Percentiles rank a stretch among this genome's conserved stretches.
phyloP scores from a whole-genome alignment of 92 coral and sea anemone species.

The Siderastrea radians region DNA sequence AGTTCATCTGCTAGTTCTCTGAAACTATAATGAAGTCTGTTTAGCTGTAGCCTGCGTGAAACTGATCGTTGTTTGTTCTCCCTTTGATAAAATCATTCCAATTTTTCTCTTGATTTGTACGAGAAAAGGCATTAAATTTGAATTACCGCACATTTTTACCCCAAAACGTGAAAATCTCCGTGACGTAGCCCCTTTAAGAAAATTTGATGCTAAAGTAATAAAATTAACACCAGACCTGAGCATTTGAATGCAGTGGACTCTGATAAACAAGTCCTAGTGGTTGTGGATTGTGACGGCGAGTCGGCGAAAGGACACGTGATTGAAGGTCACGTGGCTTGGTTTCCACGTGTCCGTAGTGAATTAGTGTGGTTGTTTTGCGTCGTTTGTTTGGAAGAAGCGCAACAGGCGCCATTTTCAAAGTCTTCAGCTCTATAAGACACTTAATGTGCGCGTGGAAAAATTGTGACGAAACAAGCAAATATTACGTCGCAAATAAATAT shows the following conservation, averaged over 20 bases:
- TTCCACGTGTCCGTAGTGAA: slow-evolving; percentile 73
- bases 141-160: too few species aligned
- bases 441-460: slow-evolving; percentile 9
- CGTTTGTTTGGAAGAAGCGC: slow-evolving; percentile 46
- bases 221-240: slow-evolving; percentile 60
- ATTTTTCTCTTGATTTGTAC: too few species aligned
- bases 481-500: slow-evolving; percentile 5
- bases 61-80: too few species aligned
- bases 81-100: too few species aligned
- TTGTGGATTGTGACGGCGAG: slow-evolving; percentile 94
- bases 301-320: slow-evolving; percentile 88
- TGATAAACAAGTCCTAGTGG: slow-evolving; percentile 93
- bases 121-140: too few species aligned
- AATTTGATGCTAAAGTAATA: not conserved
- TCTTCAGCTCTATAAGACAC: not conserved
- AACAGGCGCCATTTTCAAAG: slow-evolving; percentile 23
- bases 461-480: slow-evolving; percentile 1
- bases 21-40: too few species aligned
- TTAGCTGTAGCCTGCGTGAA: too few species aligned
- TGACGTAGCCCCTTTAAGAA: not conserved
- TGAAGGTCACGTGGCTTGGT: slow-evolving; percentile 79
- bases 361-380: slow-evolving; percentile 76
- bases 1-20: too few species aligned
- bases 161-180: not conserved
- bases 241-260: slow-evolving; percentile 76